phyloP scores from a whole-genome alignment of 1,140 invertebrate genomes.

The Zaprionus tsacasi region DNA sequence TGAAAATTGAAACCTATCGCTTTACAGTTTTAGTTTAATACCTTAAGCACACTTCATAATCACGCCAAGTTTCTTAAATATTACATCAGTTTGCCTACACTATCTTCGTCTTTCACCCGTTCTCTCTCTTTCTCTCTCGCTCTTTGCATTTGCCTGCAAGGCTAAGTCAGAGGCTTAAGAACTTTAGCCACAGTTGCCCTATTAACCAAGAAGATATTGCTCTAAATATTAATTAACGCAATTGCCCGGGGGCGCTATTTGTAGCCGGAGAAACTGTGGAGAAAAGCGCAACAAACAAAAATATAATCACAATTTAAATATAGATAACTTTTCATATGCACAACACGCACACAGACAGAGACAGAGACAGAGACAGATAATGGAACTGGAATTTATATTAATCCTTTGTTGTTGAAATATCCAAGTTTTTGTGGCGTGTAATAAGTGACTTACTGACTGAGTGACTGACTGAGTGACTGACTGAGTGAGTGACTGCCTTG shows the following conservation, averaged over 20 bases:
- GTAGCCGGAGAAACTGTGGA: conserved; percentile 47
- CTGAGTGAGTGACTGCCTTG: conserved; percentile 20
- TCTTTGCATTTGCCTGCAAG: background rate
- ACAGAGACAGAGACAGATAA: background rate
- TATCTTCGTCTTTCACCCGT: too few relatives aligned
- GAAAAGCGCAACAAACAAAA: conserved; percentile 31
- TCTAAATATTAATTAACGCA: conserved; percentile 62
- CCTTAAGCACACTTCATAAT: background rate
- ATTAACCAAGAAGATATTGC: conserved; percentile 15
- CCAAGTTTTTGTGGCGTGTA: conserved; percentile 30
- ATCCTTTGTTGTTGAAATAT: conserved; percentile 66
- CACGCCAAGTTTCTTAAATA: background rate
- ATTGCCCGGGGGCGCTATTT: conserved; percentile 56
- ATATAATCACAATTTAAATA: conserved; percentile 72
- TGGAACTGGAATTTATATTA: conserved; percentile 37
- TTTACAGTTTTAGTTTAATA: background rate
- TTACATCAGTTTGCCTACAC: background rate
- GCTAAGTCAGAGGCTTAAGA: conserved; percentile 1
- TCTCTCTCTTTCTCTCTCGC: background rate
- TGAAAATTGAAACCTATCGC: background rate
- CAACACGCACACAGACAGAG: conserved; percentile 16
- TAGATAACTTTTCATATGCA: conserved; percentile 48
- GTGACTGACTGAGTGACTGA: conserved; percentile 18
- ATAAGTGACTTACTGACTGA: conserved; percentile 46
- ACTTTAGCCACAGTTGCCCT: conserved; percentile 5